A percentile compares a stretch with the other conserved stretches of the same genome.
These are phyloP conservation scores for Grapholita molesta DNA, from an alignment of 1,140 invertebrate species.

Conservation along the genomic window DNA sequence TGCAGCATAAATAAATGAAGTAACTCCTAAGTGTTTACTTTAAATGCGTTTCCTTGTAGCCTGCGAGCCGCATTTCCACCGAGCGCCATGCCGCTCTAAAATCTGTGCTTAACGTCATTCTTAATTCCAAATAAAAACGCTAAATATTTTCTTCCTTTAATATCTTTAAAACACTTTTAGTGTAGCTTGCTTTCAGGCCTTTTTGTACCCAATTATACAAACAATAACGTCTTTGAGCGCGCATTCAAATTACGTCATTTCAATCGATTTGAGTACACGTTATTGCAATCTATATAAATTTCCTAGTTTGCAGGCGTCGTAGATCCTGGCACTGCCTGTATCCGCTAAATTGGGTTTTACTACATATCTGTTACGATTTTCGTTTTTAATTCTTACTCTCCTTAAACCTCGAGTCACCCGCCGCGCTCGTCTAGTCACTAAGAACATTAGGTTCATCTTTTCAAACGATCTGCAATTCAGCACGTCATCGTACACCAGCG, in stretches of 20 bases:
- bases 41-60: background rate
- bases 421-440: background rate
- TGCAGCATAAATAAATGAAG: too few species aligned
- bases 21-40: too few species aligned
- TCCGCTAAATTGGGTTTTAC: too few species aligned
- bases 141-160: background rate
- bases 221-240: background rate
- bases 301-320: background rate
- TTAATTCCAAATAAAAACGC: background rate
- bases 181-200: background rate
- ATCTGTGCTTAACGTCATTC: background rate
- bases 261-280: too few species aligned
- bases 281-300: too few species aligned
- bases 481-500: slow-evolving; percentile 27
- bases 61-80: background rate
- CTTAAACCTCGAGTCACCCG: background rate
- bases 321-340: too few species aligned
- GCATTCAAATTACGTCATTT: background rate
- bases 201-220: too few species aligned
- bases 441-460: background rate
- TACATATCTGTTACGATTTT: too few species aligned
- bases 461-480: slow-evolving; percentile 20
- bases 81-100: background rate
- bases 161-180: background rate
- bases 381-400: too few species aligned